These are phyloP conservation scores for Nomada goodeniana DNA, from an alignment of 2,888 invertebrate species.

Conservation along the genomic window DNA sequence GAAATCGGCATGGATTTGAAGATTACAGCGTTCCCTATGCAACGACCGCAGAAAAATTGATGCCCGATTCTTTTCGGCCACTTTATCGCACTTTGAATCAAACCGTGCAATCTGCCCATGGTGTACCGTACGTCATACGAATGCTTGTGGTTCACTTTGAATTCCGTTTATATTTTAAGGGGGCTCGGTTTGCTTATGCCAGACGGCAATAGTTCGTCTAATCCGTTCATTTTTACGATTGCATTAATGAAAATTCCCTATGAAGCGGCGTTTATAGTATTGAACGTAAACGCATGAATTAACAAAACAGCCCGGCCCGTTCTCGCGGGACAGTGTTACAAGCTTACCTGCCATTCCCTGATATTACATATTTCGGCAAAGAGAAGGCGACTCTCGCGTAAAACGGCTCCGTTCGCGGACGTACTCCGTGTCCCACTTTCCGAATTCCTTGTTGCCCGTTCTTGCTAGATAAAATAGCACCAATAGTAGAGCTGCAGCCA, in stretches of 20 bases:
- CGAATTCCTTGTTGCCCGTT: neutral
- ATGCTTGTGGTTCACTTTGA: neutral
- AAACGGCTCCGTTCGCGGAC: neutral
- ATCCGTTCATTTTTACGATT: constrained; percentile 42
- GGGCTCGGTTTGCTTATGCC: neutral
- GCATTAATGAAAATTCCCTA: constrained; percentile 44
- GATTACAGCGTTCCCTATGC: too few species aligned
- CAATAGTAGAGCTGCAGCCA: too few species aligned
- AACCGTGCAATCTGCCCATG: too few species aligned
- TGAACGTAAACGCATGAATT: constrained; percentile 50
- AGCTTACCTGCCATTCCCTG: constrained; percentile 14
- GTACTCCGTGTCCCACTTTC: neutral
- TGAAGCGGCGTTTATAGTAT: constrained; percentile 42
- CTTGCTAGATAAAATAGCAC: neutral
- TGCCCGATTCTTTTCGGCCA: too few species aligned
- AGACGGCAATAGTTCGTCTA: constrained; percentile 21
- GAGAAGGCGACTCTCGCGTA: neutral
- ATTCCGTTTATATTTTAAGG: constrained; percentile 21
- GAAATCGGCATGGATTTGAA: too few species aligned
- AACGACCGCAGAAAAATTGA: too few species aligned
- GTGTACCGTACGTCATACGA: too few species aligned
- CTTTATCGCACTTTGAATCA: too few species aligned
- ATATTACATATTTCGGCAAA: constrained; percentile 37
- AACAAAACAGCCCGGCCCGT: constrained; percentile 11
- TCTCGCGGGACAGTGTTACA: constrained; percentile 28